These are phyloP conservation scores for Pseudomyrmex dendroicus DNA, from an alignment of 1,140 invertebrate genomes.

Conservation along the genomic window DNA sequence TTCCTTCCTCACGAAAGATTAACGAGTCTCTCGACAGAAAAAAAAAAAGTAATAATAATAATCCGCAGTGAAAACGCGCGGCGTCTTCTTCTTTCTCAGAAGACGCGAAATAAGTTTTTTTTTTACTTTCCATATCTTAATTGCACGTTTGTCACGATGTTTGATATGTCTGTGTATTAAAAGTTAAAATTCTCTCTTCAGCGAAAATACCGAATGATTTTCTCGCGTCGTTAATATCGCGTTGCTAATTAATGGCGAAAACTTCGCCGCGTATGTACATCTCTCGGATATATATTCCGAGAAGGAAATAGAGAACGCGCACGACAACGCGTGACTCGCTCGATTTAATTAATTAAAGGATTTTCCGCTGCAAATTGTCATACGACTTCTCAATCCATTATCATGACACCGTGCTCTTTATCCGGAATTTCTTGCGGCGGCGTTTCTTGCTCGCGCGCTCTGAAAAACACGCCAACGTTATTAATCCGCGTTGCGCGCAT, in stretches of 20 bases:
- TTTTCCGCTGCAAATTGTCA: neutral
- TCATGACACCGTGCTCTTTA: neutral
- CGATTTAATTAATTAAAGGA: constrained; percentile 15
- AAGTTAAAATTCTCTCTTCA: too few relatives aligned
- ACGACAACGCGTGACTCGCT: neutral
- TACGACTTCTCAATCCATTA: neutral
- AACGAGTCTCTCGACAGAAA: neutral
- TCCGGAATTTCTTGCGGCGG: neutral
- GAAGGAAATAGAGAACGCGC: neutral
- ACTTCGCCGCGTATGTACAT: neutral
- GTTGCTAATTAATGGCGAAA: neutral
- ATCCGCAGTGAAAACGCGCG: neutral
- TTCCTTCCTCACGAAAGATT: neutral
- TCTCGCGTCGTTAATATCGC: too few relatives aligned
- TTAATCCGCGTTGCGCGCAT: constrained; percentile 22
- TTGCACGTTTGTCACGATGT: too few relatives aligned
- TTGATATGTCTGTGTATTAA: too few relatives aligned
- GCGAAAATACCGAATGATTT: too few relatives aligned
- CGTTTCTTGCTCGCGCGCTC: neutral
- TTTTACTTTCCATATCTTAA: too few relatives aligned
- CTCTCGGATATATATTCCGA: neutral
- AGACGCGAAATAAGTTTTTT: too few relatives aligned
- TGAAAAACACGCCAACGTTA: constrained; percentile 2
- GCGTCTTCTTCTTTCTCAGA: too few relatives aligned
- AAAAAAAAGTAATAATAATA: neutral